Percentiles rank a stretch among this genome's conserved stretches.
phyloP scores from a whole-genome alignment of 1,140 invertebrate species.

The Drosophila subobscura region DNA sequence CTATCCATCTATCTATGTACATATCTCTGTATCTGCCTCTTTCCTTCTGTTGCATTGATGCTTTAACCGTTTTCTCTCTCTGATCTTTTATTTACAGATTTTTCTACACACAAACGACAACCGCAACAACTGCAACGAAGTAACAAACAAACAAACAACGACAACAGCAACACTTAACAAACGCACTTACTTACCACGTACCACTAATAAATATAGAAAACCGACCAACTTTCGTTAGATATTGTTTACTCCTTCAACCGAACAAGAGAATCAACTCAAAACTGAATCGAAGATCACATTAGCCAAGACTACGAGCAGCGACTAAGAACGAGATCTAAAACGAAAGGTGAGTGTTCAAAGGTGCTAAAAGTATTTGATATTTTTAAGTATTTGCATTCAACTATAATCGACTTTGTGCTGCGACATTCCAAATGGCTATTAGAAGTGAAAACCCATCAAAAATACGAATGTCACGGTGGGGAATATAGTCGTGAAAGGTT shows the following conservation, averaged over 20 bases:
- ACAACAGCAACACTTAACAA: conserved; percentile 31
- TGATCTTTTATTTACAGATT: conserved; percentile 71
- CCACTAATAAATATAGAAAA: conserved; percentile 54
- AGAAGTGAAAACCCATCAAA: too few relatives aligned
- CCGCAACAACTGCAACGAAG: conserved; percentile 49
- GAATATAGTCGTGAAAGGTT: too few relatives aligned
- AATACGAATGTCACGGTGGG: too few relatives aligned
- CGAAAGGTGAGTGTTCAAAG: too few relatives aligned
- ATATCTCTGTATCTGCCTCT: background rate
- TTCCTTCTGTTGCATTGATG: conserved; percentile 23
- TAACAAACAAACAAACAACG: conserved; percentile 27
- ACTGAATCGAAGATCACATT: background rate
- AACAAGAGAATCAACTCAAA: conserved; percentile 33
- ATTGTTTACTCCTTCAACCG: conserved; percentile 15
- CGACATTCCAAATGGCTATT: too few relatives aligned
- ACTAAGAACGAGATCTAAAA: conserved; percentile 35
- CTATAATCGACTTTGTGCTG: too few relatives aligned
- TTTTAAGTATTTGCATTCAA: too few relatives aligned
- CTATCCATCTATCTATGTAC: background rate
- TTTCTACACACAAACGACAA: conserved; percentile 62
- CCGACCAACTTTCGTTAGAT: conserved; percentile 56
- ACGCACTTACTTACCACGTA: conserved; percentile 38
- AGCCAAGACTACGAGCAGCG: background rate
- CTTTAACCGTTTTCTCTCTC: conserved; percentile 35
- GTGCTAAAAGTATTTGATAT: too few relatives aligned